These are phyloP conservation scores for Gambusia affinis DNA, from an alignment of 2,113 vertebrate genomes.

Conservation along the genomic window DNA sequence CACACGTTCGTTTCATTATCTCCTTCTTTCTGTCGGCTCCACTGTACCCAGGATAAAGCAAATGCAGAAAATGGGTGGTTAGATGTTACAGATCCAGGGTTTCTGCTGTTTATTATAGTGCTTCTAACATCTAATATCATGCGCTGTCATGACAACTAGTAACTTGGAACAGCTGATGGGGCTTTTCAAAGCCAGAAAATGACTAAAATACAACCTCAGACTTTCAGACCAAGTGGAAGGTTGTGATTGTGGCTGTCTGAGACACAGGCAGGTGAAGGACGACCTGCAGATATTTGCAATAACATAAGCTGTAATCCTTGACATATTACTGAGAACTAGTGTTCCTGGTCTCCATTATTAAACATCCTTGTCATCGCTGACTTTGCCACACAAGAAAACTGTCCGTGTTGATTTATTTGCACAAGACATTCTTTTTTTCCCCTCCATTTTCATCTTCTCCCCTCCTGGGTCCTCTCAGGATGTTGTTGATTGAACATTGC, in stretches of 20 bases:
- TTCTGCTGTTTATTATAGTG: too few species aligned
- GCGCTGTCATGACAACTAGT: too few species aligned
- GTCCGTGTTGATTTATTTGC: background rate
- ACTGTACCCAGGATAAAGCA: too few species aligned
- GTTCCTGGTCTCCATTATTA: background rate
- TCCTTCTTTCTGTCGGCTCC: too few species aligned
- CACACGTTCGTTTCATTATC: too few species aligned
- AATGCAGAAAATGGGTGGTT: too few species aligned
- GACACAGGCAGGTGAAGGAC: background rate
- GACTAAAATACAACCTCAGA: background rate
- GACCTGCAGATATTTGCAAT: background rate
- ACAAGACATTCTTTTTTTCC: background rate
- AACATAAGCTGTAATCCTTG: background rate
- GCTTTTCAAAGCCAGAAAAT: background rate
- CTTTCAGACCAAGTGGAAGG: background rate
- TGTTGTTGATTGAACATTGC: conserved; percentile 25
- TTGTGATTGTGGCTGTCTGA: background rate
- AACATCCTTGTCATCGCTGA: background rate
- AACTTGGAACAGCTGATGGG: too few species aligned
- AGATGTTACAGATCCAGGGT: too few species aligned
- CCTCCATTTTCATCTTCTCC: conserved; percentile 1
- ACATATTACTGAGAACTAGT: background rate
- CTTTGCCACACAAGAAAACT: background rate
- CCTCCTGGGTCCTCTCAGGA: background rate
- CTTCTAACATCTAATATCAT: too few species aligned